phyloP scores from a whole-genome alignment of 2,113 vertebrate genomes.

The Gadus macrocephalus region DNA sequence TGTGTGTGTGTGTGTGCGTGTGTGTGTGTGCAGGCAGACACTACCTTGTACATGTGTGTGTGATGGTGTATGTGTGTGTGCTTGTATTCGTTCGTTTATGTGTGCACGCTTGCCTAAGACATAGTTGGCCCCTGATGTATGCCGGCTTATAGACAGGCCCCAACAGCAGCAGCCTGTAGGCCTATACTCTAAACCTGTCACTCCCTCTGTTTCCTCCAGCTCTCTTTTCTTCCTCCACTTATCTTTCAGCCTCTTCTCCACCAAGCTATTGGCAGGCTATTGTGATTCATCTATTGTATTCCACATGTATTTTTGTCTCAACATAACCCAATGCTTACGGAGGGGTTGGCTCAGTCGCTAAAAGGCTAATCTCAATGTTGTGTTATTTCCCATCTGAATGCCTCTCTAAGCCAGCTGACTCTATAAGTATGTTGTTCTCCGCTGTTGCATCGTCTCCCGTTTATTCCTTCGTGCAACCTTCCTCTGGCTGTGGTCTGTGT shows the following conservation, averaged over 20 bases:
- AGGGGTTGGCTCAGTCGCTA: no score
- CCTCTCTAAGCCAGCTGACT: no score
- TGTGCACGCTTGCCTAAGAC: not conserved
- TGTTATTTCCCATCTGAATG: no score
- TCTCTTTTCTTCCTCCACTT: no score
- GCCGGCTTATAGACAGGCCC: not conserved
- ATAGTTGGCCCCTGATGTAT: constrained; percentile 12
- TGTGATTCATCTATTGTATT: not conserved
- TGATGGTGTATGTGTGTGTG: not conserved
- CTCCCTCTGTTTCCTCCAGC: not conserved
- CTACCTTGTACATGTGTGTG: not conserved
- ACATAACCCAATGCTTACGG: not conserved
- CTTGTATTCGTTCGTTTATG: not conserved
- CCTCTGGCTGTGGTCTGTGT: not conserved
- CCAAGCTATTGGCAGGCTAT: no score
- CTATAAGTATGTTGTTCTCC: no score
- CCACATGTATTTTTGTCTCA: not conserved
- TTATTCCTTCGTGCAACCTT: not conserved
- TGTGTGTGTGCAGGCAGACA: not conserved
- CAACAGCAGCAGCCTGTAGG: constrained; percentile 15
- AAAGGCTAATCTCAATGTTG: no score
- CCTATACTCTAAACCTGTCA: not conserved
- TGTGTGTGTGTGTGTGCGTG: constrained; percentile 1
- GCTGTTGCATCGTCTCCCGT: no score
- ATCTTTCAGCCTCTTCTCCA: no score